Conservation (phyloP, 2,888 invertebrate species). For the Agrochola lychnidis region DNA sequence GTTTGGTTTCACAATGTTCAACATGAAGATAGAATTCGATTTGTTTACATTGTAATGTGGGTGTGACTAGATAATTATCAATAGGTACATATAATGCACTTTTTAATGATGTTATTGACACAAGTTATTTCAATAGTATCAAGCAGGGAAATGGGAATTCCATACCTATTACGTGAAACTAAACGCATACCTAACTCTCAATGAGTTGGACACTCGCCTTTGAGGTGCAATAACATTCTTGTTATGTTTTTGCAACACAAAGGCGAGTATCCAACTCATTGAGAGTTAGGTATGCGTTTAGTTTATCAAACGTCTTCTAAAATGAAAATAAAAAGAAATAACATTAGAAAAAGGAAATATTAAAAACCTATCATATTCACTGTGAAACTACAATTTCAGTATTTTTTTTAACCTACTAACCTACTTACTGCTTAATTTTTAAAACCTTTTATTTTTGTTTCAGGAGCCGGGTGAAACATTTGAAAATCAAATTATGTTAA, state of each 20-base stretch:
- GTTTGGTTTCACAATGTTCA: background rate
- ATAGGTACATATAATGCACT: background rate
- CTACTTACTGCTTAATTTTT: too few species aligned
- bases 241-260: background rate
- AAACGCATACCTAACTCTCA: background rate
- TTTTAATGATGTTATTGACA: too few species aligned
- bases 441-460: conserved; percentile 45
- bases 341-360: background rate
- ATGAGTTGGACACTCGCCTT: background rate
- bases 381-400: background rate
- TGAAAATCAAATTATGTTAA: conserved; percentile 56
- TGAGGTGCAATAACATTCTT: background rate
- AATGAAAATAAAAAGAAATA: background rate
- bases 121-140: background rate
- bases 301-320: too few species aligned
- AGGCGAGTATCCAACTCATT: background rate
- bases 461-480: conserved; percentile 36
- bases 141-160: background rate
- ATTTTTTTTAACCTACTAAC: background rate
- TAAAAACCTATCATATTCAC: background rate
- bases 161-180: background rate
- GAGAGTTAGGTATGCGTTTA: background rate
- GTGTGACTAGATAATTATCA: conserved; percentile 6
- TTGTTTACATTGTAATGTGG: conserved; percentile 16
- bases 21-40: background rate